Conservation (phyloP, 2,797 vertebrate genomes). For the Potorous gilbertii region DNA sequence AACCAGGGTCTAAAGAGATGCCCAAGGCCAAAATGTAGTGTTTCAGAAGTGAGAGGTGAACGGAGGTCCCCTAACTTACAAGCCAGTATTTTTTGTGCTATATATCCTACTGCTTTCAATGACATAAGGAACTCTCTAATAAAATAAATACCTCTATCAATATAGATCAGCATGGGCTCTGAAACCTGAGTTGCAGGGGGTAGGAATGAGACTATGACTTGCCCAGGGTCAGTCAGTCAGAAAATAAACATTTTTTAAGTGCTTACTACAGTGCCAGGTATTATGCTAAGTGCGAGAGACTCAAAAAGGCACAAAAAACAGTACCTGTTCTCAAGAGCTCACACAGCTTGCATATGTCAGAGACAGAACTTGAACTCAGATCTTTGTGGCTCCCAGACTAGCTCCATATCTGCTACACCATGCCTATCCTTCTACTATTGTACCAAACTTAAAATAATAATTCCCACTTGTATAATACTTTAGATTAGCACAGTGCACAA, state of each 20-base stretch:
- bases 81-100: background rate
- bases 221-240: background rate
- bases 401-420: background rate
- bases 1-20: background rate
- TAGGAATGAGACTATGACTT: background rate
- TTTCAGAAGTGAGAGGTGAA: background rate
- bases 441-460: background rate
- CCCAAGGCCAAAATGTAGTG: background rate
- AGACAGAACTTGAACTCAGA: background rate
- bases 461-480: background rate
- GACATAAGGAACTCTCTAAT: background rate
- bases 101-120: background rate
- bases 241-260: background rate
- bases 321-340: background rate
- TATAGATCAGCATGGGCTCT: background rate
- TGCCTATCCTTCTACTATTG: background rate
- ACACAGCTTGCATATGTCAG: background rate
- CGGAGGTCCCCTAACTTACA: background rate
- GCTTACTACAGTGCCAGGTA: background rate
- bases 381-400: background rate
- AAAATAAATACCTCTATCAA: background rate
- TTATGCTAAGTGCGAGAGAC: background rate
- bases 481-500: background rate
- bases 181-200: background rate
- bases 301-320: background rate